Conservation (phyloP, 1,140 invertebrate genomes). For the Trachymyrmex septentrionalis region DNA sequence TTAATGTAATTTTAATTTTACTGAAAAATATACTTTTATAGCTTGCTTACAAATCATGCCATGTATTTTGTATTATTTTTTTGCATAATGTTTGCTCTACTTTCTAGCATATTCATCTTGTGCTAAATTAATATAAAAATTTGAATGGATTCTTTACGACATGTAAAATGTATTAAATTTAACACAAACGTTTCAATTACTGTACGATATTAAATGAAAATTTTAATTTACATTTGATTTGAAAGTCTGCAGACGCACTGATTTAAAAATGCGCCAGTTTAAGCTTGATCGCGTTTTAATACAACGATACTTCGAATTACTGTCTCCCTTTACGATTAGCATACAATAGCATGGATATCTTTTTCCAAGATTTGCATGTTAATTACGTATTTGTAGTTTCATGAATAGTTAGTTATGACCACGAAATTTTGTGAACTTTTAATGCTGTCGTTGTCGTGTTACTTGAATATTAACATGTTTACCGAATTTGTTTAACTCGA, state of each 20-base stretch:
- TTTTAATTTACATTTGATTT: constrained; percentile 7
- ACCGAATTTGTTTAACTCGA: neutral
- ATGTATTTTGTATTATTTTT: too few species aligned
- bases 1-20: too few species aligned
- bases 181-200: too few species aligned
- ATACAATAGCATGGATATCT: constrained; percentile 30
- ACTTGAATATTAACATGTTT: constrained; percentile 19
- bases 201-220: neutral
- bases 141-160: too few species aligned
- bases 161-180: too few species aligned
- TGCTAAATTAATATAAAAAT: too few species aligned
- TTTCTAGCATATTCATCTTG: too few species aligned
- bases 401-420: constrained; percentile 3
- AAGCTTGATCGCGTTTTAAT: neutral
- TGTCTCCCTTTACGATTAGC: neutral
- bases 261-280: constrained; percentile 1
- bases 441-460: neutral
- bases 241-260: neutral
- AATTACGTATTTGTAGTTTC: constrained; percentile 22
- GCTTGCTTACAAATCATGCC: too few species aligned
- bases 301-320: constrained; percentile 17
- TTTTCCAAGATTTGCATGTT: constrained; percentile 36
- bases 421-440: neutral
- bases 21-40: too few species aligned
- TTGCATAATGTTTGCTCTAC: too few species aligned